A percentile compares a stretch with the other conserved stretches of the same genome.
phyloP scores from a whole-genome alignment of 2,888 invertebrate genomes.

The Tineola bisselliella region DNA sequence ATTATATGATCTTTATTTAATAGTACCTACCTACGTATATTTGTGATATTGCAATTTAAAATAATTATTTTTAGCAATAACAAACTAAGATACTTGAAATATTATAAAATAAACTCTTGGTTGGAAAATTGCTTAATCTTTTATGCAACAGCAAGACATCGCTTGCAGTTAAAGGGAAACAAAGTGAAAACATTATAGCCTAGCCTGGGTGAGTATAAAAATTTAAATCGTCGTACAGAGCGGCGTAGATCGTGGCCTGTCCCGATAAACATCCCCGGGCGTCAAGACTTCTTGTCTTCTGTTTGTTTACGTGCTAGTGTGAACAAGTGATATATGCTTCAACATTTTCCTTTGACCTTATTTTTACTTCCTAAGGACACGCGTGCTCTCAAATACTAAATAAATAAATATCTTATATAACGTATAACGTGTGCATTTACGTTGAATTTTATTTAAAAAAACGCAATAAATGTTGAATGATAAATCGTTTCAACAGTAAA shows the following conservation, averaged over 20 bases:
- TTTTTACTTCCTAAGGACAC: conserved; percentile 6
- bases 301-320: conserved; percentile 34
- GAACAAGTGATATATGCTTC: conserved; percentile 7
- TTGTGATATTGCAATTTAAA: no score
- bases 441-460: background rate
- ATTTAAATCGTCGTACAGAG: background rate
- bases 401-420: no score
- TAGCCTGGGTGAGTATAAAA: conserved; percentile 3
- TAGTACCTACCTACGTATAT: no score
- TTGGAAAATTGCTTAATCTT: no score
- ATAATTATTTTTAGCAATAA: no score
- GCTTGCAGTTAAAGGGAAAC: background rate
- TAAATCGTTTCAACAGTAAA: background rate
- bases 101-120: no score
- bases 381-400: background rate
- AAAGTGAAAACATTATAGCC: conserved; percentile 1
- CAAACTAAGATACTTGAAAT: no score
- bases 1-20: no score
- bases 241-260: conserved; percentile 25
- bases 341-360: conserved; percentile 8
- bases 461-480: background rate
- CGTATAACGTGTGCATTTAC: no score
- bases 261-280: conserved; percentile 53
- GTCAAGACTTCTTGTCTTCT: conserved; percentile 27
- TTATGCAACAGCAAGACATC: background rate